These are phyloP conservation scores for Eupleurogrammus muticus DNA, from an alignment of 2,797 vertebrate species.

Conservation along the genomic window DNA sequence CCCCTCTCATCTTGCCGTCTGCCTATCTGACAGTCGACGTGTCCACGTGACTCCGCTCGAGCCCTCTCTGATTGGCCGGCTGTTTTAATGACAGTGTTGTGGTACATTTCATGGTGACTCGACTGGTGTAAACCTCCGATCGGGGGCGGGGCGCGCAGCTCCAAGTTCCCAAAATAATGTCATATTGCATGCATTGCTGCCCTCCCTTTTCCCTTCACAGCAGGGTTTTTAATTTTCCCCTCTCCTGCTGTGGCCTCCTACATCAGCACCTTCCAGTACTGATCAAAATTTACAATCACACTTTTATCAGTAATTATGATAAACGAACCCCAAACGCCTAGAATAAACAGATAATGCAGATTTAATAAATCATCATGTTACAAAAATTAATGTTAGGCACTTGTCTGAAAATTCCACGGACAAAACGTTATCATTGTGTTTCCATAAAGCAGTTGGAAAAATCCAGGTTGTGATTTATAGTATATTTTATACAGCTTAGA, in stretches of 20 bases:
- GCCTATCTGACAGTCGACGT: conserved; percentile 76
- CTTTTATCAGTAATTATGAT: neutral
- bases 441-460: conserved; percentile 56
- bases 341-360: neutral
- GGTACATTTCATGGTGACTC: conserved; percentile 31
- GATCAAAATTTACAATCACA: conserved; percentile 1
- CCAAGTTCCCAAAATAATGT: neutral
- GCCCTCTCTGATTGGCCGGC: conserved; percentile 74
- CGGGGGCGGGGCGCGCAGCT: conserved; percentile 9
- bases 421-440: conserved; percentile 45
- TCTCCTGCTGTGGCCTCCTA: neutral
- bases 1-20: conserved; percentile 79
- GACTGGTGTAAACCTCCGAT: conserved; percentile 48
- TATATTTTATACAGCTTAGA: conserved; percentile 52
- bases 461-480: conserved; percentile 53
- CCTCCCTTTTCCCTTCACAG: neutral
- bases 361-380: too few species aligned
- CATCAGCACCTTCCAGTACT: conserved; percentile 11
- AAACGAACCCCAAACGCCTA: neutral
- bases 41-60: conserved; percentile 71
- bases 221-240: neutral
- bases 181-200: neutral
- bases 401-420: too few species aligned
- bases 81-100: conserved; percentile 16
- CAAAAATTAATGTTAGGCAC: too few species aligned